These are phyloP conservation scores for Tolmerus cingulatus DNA, from an alignment of 2,888 invertebrate genomes.

Conservation along the genomic window DNA sequence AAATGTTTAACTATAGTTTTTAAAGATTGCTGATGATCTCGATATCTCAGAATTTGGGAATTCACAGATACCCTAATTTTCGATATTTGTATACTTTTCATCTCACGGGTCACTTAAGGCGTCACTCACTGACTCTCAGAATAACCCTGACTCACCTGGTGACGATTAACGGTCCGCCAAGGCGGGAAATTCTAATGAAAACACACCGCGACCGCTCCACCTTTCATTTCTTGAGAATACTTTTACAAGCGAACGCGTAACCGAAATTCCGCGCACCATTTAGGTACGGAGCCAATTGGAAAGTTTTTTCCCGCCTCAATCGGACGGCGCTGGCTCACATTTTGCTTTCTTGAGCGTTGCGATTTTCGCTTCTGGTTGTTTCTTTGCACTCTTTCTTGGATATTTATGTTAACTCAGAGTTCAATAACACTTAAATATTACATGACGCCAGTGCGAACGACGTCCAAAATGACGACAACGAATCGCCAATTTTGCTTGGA, in stretches of 20 bases:
- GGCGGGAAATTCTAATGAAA: conserved; percentile 45
- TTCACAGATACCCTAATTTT: neutral
- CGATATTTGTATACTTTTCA: neutral
- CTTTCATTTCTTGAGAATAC: conserved; percentile 46
- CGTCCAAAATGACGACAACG: neutral
- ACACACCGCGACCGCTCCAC: conserved; percentile 2
- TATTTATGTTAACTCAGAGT: conserved; percentile 45
- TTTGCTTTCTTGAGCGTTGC: conserved; percentile 10
- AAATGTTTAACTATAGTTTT: no score
- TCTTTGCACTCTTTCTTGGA: conserved; percentile 19
- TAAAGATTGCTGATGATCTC: no score
- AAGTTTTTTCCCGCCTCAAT: conserved; percentile 43
- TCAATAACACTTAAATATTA: conserved; percentile 49
- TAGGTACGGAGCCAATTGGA: conserved; percentile 43
- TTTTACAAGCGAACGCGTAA: conserved; percentile 44
- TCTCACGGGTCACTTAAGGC: neutral
- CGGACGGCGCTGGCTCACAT: conserved; percentile 6
- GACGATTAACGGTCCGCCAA: neutral
- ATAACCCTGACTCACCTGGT: neutral
- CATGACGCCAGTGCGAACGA: conserved; percentile 35
- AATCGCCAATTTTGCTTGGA: neutral
- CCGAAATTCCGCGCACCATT: conserved; percentile 47
- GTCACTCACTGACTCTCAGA: neutral
- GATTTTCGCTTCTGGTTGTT: conserved; percentile 10
- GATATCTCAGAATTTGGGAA: neutral